Evolutionary conservation across 1,140 invertebrate genomes (phyloP).

Genomic region (Atta texana): DNA sequence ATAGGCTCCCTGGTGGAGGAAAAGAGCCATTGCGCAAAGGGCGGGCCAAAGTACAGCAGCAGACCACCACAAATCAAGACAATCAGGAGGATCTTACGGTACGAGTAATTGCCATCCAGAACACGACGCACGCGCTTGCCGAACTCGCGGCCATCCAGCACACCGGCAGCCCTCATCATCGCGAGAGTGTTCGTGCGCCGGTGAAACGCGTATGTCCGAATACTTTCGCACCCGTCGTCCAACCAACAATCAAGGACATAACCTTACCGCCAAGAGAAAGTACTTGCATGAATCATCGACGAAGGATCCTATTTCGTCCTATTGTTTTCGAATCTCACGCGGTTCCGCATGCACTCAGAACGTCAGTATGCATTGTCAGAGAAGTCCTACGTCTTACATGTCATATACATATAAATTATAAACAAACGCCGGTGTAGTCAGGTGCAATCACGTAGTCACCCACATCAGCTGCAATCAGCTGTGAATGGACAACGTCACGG

Average conservation of each 20-base stretch:
- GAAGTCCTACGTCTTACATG: not conserved
- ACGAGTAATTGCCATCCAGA: conserved; percentile 88
- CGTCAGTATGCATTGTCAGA: not conserved
- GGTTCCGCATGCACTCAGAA: not conserved
- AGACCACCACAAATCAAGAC: conserved; percentile 88
- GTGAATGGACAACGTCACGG: not conserved
- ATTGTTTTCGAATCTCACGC: not conserved
- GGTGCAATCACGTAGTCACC: not conserved
- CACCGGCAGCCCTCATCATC: conserved; percentile 77
- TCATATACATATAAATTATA: not conserved
- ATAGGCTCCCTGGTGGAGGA: conserved; percentile 82
- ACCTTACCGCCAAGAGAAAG: conserved; percentile 2
- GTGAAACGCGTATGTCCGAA: not conserved
- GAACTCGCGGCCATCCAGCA: conserved; percentile 85
- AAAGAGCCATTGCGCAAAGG: conserved; percentile 89
- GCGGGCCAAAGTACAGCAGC: conserved; percentile 89
- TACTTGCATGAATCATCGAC: not conserved
- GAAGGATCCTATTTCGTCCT: not conserved
- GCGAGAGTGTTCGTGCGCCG: not conserved
- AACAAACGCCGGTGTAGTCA: not conserved
- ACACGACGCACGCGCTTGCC: conserved; percentile 87
- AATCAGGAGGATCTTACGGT: conserved; percentile 89
- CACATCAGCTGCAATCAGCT: not conserved
- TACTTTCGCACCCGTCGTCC: not conserved
- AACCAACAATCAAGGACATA: conserved; percentile 8